These are phyloP conservation scores for Hyaena hyaena DNA, from an alignment of 2,113 vertebrate genomes.

Conservation along the genomic window DNA sequence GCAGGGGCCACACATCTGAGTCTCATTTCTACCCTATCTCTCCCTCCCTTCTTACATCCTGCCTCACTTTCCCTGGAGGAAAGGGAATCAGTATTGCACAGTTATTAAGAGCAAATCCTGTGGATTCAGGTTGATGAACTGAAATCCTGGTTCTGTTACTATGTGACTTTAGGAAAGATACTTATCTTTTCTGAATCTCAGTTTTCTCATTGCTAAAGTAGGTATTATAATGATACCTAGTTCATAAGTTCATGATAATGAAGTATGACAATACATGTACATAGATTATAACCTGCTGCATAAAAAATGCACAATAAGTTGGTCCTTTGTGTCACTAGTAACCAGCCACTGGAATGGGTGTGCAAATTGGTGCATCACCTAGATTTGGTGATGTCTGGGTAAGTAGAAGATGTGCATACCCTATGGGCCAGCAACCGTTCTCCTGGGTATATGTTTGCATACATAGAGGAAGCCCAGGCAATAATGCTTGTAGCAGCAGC, in stretches of 20 bases:
- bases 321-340: background rate
- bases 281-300: background rate
- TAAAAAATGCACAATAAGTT: background rate
- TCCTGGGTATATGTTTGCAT: background rate
- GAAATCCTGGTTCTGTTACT: background rate
- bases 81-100: background rate
- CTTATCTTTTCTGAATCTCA: background rate
- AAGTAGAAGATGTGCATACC: background rate
- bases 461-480: background rate
- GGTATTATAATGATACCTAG: background rate
- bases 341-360: background rate
- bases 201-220: background rate
- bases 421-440: background rate
- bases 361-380: background rate
- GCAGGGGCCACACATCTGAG: background rate
- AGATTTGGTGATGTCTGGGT: background rate
- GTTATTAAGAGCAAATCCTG: background rate
- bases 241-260: background rate
- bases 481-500: background rate
- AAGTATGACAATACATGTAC: background rate
- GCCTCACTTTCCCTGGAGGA: background rate
- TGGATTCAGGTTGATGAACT: background rate
- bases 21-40: background rate
- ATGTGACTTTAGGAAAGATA: background rate
- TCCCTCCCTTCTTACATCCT: background rate